Conservation (phyloP, 2,113 vertebrate genomes). For the Actenoides hombroni region DNA sequence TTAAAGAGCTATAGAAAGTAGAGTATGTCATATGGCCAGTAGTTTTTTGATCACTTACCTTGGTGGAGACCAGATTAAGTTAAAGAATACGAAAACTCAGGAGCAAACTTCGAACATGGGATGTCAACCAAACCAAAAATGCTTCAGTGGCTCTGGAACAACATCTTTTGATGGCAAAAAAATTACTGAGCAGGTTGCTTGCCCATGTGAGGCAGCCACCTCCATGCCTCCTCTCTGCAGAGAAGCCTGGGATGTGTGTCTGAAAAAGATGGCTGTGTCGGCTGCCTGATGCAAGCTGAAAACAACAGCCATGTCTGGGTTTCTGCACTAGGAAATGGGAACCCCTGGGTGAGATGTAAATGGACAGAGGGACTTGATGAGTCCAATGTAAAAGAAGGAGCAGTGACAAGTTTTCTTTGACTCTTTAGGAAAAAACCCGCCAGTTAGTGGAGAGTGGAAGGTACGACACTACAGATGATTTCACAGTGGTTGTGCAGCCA, state of each 20-base stretch:
- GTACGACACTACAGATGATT: conserved; percentile 75
- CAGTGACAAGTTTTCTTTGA: neutral
- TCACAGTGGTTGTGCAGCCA: conserved; percentile 79
- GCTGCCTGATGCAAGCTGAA: neutral
- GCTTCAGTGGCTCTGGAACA: neutral
- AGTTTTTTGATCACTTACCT: neutral
- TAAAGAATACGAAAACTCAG: neutral
- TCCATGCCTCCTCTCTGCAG: neutral
- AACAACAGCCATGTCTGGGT: fast-evolving
- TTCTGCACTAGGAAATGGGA: neutral
- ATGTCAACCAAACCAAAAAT: neutral
- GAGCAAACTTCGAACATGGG: neutral
- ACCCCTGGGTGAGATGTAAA: neutral
- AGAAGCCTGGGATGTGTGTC: fast-evolving
- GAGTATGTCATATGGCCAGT: neutral
- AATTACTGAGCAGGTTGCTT: neutral
- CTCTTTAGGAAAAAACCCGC: conserved; percentile 58
- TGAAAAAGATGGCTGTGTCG: neutral
- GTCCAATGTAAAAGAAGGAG: neutral
- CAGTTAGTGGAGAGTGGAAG: conserved; percentile 68
- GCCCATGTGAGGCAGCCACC: neutral
- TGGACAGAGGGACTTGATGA: neutral
- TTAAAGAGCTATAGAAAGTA: neutral
- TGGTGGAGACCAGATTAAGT: neutral
- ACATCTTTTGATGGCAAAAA: neutral